Evolutionary conservation across 2,888 invertebrate species (phyloP).

Genomic region (Nomada lathburiana): DNA sequence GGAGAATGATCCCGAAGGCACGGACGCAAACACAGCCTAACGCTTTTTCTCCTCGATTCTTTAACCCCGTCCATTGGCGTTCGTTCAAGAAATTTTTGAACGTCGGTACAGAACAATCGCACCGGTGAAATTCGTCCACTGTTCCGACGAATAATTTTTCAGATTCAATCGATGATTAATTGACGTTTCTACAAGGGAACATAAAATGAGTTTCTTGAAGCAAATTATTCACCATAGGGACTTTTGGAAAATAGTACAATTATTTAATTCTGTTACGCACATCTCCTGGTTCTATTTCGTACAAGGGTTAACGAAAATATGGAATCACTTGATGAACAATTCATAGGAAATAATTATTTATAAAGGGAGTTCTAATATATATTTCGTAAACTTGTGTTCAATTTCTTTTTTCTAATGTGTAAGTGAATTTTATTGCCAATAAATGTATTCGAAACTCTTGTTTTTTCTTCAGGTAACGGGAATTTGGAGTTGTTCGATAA

Average conservation of each 20-base stretch:
- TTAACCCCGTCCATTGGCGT: slow-evolving; percentile 23
- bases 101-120: neutral
- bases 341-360: too few species aligned
- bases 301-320: too few species aligned
- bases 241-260: too few species aligned
- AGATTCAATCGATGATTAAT: neutral
- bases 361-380: too few species aligned
- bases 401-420: too few species aligned
- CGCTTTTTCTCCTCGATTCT: slow-evolving; percentile 29
- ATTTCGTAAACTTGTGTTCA: too few species aligned
- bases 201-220: too few species aligned
- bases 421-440: too few species aligned
- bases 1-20: slow-evolving; percentile 6
- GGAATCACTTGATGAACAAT: too few species aligned
- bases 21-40: neutral
- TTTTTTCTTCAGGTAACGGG: slow-evolving; percentile 80
- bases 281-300: too few species aligned
- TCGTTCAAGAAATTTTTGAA: neutral
- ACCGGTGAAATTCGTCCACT: neutral
- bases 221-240: too few species aligned
- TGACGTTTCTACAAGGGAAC: neutral
- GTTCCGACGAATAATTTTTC: neutral
- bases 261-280: too few species aligned
- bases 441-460: slow-evolving; percentile 16
- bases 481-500: slow-evolving; percentile 87